Evolutionary conservation across 1,140 invertebrate genomes (phyloP).

Genomic region (Andrena cerasifolii): DNA sequence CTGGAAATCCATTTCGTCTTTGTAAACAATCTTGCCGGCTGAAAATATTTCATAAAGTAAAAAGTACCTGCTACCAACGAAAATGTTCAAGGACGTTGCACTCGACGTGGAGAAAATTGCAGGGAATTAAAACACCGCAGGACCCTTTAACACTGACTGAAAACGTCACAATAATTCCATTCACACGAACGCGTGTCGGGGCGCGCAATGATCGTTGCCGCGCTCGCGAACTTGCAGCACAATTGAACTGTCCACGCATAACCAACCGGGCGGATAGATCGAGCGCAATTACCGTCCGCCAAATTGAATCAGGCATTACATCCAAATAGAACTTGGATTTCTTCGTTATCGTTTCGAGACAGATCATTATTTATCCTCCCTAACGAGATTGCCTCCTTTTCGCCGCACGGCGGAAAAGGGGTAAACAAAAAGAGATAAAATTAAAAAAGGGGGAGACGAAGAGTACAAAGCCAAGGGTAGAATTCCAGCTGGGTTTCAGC

Average conservation of each 20-base stretch:
- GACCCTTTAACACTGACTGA: neutral
- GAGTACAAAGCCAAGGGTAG: neutral
- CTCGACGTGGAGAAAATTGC: neutral
- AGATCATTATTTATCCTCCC: slow-evolving; percentile 38
- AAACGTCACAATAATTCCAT: slow-evolving; percentile 2
- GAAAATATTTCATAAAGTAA: too few relatives aligned
- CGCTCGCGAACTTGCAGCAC: neutral
- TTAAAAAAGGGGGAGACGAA: neutral
- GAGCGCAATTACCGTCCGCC: slow-evolving; percentile 37
- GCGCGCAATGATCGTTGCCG: neutral
- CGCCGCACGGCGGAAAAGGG: neutral
- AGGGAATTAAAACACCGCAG: neutral
- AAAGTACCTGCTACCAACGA: too few relatives aligned
- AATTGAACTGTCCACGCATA: slow-evolving; percentile 40
- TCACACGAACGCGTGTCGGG: neutral
- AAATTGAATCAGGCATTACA: slow-evolving; percentile 33
- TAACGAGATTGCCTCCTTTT: slow-evolving; percentile 43
- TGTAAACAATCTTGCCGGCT: too few relatives aligned
- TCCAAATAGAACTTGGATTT: slow-evolving; percentile 28
- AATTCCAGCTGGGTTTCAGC: slow-evolving; percentile 4
- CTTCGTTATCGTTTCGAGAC: slow-evolving; percentile 25
- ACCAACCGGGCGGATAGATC: slow-evolving; percentile 32
- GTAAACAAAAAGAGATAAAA: too few relatives aligned
- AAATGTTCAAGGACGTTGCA: neutral
- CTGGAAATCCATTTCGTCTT: too few relatives aligned